A percentile compares a stretch with the other conserved stretches of the same genome.
phyloP scores from a whole-genome alignment of 2,888 invertebrate genomes.

The Scrobipalpa costella region DNA sequence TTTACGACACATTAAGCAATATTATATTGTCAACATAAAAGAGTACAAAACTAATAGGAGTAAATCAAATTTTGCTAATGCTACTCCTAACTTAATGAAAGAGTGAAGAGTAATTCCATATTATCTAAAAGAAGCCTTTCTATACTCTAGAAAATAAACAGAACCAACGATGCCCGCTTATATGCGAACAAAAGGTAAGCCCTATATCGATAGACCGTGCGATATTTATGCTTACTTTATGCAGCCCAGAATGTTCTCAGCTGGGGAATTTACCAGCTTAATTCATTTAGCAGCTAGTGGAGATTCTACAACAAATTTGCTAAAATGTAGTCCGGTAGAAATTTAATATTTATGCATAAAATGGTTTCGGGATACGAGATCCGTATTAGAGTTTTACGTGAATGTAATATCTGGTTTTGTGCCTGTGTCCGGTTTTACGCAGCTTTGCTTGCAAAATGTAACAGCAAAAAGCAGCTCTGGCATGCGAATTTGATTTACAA shows the following conservation, averaged over 20 bases:
- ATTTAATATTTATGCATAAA: conserved; percentile 19
- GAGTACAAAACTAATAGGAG: too few species aligned
- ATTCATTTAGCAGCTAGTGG: conserved; percentile 63
- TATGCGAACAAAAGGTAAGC: conserved; percentile 34
- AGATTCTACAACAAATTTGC: conserved; percentile 17
- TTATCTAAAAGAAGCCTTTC: background rate
- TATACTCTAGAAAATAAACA: background rate
- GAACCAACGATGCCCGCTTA: conserved; percentile 17
- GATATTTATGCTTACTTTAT: conserved; percentile 71
- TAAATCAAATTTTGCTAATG: too few species aligned
- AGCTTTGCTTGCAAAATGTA: background rate
- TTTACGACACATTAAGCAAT: too few species aligned
- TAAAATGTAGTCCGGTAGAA: conserved; percentile 4
- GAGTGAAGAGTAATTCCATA: background rate
- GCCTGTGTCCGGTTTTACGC: background rate
- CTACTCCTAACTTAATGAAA: too few species aligned
- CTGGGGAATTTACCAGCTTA: conserved; percentile 54
- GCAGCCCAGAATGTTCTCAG: conserved; percentile 58
- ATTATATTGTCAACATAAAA: too few species aligned
- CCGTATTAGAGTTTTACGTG: conserved; percentile 9
- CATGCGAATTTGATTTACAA: conserved; percentile 3
- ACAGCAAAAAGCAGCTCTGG: background rate
- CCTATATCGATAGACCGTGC: conserved; percentile 52
- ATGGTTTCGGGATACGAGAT: conserved; percentile 20
- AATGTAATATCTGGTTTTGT: conserved; percentile 16